Evolutionary conservation across 1,140 invertebrate genomes (phyloP), one percentile per base, ranked within the genome.

Genomic region (Drosophila kurseongensis): DNA sequence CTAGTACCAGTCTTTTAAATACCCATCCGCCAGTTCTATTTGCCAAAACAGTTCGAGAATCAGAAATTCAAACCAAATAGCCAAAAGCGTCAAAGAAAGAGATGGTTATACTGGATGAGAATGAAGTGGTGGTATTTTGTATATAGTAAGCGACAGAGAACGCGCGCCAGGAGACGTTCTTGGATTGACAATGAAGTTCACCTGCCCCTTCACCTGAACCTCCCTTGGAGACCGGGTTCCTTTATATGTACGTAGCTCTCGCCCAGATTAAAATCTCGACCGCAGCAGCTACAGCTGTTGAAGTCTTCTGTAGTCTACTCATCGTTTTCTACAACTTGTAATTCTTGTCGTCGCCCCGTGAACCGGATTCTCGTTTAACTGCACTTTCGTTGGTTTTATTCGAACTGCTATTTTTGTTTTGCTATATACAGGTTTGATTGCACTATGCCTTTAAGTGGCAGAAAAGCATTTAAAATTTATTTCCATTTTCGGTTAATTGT

Each of bases 331-430:
- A 58, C 65, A 71, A 72, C 68, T 72, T 72, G 65, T 72, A 50
- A 72, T 72, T 72, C 68, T 58, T 50, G 42, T 42, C 44, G 38
- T 16, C 27, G 36, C 13, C 18, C 47, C 41, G 38, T 41, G 65
- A 83, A 83, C 80, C 80, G 80, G 80, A 83, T 83, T 80, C 76
- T 14, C 57, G 41, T 80, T 83, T 76, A 84, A 83, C 80, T 84
- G 76, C 80, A 83, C 76, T 84, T 80, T 80, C 45, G 35, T 75
- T 74, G 62, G 29, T 51, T 83, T 80, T 80, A 48, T 82, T 69
- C 4, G 60, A 14, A 12, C 45, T 27, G 65, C 65, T 68, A 68
- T 79, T 71, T 36, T 59, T 68, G 38, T 60, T 61, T 72, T 9
- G 35, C 56, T 54, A 36, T 59, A 58, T 57, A 79, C 79, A 69